phyloP scores from a whole-genome alignment of 2,797 vertebrate genomes.

The Furcifer pardalis region DNA sequence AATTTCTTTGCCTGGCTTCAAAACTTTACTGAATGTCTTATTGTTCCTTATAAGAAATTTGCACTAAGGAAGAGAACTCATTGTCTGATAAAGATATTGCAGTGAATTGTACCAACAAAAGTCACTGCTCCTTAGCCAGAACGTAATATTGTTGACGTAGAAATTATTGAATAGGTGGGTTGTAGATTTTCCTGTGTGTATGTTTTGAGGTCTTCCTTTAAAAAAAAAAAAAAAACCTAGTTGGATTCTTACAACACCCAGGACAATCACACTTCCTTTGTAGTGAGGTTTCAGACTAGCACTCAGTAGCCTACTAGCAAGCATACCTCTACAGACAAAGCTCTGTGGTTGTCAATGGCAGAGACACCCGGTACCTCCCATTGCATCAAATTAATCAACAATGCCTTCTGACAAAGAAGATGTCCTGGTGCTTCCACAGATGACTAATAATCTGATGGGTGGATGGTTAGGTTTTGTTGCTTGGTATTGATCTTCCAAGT shows the following conservation, averaged over 20 bases:
- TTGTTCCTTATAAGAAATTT: constrained; percentile 71
- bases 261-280: constrained; percentile 31
- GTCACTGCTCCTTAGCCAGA: constrained; percentile 72
- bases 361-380: constrained; percentile 32
- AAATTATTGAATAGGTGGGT: constrained; percentile 23
- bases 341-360: constrained; percentile 26
- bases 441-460: constrained; percentile 59
- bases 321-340: constrained; percentile 17
- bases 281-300: constrained; percentile 12
- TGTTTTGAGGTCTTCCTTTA: no score
- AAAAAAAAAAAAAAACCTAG: no score
- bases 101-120: constrained; percentile 64
- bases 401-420: background rate
- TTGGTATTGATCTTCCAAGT: constrained; percentile 57
- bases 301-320: constrained; percentile 22
- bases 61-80: constrained; percentile 71
- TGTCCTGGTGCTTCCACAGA: constrained; percentile 29
- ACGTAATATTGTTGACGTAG: constrained; percentile 58
- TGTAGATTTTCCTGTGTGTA: background rate
- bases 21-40: constrained; percentile 54
- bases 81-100: constrained; percentile 72
- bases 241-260: constrained; percentile 51
- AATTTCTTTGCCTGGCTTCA: constrained; percentile 60
- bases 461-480: constrained; percentile 46
- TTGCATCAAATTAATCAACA: constrained; percentile 60